A percentile compares a stretch with the other conserved stretches of the same genome.
phyloP scores from a whole-genome alignment of 2,888 invertebrate species.

The Drosophila anceps region DNA sequence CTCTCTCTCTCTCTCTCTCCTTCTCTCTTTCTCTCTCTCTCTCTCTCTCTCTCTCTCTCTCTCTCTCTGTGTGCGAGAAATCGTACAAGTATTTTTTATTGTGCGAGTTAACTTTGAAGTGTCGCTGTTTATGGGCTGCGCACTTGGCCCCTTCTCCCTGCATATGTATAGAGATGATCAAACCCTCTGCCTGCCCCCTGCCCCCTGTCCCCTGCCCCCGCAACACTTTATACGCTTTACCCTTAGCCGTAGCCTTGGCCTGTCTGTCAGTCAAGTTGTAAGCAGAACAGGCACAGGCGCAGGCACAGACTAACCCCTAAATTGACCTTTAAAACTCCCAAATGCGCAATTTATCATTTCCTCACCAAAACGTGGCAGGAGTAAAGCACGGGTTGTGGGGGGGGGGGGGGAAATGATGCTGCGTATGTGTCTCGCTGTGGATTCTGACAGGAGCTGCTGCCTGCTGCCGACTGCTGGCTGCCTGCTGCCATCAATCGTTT shows the following conservation, averaged over 20 bases:
- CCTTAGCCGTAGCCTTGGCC: slow-evolving; percentile 1
- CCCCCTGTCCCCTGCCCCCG: slow-evolving; percentile 1
- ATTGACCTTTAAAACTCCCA: slow-evolving; percentile 85
- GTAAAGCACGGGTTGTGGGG: neutral
- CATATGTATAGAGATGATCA: neutral
- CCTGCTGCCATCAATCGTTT: slow-evolving; percentile 72
- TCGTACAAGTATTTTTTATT: slow-evolving; percentile 70
- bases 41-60: too few species aligned
- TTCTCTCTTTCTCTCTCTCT: too few species aligned
- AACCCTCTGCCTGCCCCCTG: neutral
- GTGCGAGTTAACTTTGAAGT: slow-evolving; percentile 77
- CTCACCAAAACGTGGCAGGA: slow-evolving; percentile 54
- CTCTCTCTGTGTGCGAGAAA: slow-evolving; percentile 28
- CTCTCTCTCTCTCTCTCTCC: too few species aligned
- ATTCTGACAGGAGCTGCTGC: slow-evolving; percentile 41
- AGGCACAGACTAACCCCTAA: slow-evolving; percentile 81
- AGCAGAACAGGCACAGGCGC: slow-evolving; percentile 37
- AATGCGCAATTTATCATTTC: slow-evolving; percentile 85
- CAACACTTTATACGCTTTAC: neutral
- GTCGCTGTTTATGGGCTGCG: slow-evolving; percentile 65
- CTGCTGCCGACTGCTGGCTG: slow-evolving; percentile 47
- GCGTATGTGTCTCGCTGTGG: slow-evolving; percentile 26
- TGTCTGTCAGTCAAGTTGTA: slow-evolving; percentile 61
- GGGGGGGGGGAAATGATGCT: neutral
- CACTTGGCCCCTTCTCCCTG: slow-evolving; percentile 5